phyloP scores from a whole-genome alignment of 2,113 vertebrate species.

The Campylomormyrus tamandua region DNA sequence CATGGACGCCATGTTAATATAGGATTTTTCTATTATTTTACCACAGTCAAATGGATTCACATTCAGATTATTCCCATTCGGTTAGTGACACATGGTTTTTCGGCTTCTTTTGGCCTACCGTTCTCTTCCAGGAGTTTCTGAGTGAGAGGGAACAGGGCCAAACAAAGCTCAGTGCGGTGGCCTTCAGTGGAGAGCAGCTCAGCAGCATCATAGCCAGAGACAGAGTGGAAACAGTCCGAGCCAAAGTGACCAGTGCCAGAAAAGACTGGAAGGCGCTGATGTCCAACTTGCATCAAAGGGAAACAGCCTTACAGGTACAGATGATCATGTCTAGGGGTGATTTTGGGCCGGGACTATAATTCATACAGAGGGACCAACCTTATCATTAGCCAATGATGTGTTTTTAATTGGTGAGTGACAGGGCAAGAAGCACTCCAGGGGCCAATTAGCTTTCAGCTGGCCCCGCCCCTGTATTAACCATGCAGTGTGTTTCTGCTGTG shows the following conservation, averaged over 20 bases:
- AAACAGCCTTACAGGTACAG: conserved; percentile 78
- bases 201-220: conserved; percentile 72
- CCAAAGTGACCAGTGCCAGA: conserved; percentile 69
- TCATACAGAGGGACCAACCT: background rate
- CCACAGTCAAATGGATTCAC: background rate
- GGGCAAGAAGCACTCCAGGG: background rate
- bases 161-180: conserved; percentile 72
- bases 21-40: background rate
- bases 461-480: background rate
- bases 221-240: conserved; percentile 66
- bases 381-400: background rate
- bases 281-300: conserved; percentile 76
- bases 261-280: conserved; percentile 88
- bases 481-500: background rate
- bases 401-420: background rate
- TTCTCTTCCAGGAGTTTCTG: conserved; percentile 75
- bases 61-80: background rate
- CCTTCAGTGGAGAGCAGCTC: conserved; percentile 79
- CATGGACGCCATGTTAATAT: background rate
- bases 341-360: background rate
- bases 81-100: background rate
- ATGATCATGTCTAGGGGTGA: background rate
- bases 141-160: conserved; percentile 86
- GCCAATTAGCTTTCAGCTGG: background rate
- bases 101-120: conserved; percentile 9